A percentile compares a stretch with the other conserved stretches of the same genome.
phyloP scores from a whole-genome alignment of 1,140 invertebrate species.

The Lasioglossum baleicum region DNA sequence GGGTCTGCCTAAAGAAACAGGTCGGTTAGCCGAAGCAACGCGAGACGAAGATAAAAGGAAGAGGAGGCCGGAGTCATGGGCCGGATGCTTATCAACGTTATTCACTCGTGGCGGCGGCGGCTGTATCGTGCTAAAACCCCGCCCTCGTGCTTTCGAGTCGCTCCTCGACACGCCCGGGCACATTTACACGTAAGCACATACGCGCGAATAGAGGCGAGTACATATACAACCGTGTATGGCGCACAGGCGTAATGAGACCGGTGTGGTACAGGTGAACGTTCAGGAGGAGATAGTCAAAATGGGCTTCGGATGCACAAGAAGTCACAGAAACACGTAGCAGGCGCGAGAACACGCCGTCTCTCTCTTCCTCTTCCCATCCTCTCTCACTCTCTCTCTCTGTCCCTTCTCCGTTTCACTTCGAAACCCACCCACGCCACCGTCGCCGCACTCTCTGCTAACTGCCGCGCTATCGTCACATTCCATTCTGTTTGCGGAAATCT shows the following conservation, averaged over 20 bases:
- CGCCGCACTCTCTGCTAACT: constrained; percentile 46
- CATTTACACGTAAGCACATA: not conserved
- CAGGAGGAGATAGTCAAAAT: constrained; percentile 54
- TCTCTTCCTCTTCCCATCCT: too few relatives aligned
- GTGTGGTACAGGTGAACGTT: constrained; percentile 37
- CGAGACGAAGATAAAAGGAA: constrained; percentile 21
- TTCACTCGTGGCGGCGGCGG: constrained; percentile 43
- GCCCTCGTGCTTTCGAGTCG: constrained; percentile 33
- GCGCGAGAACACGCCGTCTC: constrained; percentile 10
- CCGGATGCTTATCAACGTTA: constrained; percentile 61
- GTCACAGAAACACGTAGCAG: constrained; percentile 43
- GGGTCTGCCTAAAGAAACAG: not conserved
- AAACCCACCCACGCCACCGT: not conserved
- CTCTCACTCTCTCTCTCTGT: too few relatives aligned
- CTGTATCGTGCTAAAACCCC: constrained; percentile 25
- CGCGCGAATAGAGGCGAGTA: not conserved
- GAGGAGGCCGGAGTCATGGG: constrained; percentile 5
- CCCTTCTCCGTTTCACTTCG: constrained; percentile 7
- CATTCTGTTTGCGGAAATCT: constrained; percentile 55
- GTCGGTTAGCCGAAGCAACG: not conserved
- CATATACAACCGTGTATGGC: not conserved
- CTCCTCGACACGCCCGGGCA: constrained; percentile 6
- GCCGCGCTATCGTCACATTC: constrained; percentile 54
- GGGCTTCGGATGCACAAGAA: constrained; percentile 39
- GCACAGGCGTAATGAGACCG: constrained; percentile 45